Conservation (phyloP, 2,113 vertebrate species). For the Ictalurus furcatus region DNA sequence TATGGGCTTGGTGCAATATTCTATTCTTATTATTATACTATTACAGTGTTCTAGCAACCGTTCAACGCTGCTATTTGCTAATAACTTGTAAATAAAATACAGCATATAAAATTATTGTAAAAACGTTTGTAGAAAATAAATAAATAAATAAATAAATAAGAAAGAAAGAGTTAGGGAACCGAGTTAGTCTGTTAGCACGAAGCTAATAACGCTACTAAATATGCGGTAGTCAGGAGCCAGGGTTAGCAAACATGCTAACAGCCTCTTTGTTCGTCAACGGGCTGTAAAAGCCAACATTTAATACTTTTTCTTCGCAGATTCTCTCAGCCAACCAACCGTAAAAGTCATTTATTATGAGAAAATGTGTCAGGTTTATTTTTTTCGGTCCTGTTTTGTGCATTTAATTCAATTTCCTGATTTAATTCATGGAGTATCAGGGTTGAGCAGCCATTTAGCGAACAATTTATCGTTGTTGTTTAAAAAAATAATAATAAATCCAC, state of each 20-base stretch:
- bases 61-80: background rate
- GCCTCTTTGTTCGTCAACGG: conserved; percentile 43
- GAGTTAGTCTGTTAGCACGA: background rate
- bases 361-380: background rate
- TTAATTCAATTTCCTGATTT: background rate
- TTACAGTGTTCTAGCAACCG: background rate
- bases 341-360: background rate
- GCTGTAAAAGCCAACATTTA: background rate
- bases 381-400: background rate
- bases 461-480: background rate
- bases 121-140: background rate
- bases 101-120: background rate
- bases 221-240: background rate
- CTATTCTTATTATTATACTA: background rate
- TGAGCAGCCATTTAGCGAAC: background rate
- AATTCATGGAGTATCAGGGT: background rate
- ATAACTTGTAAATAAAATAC: background rate
- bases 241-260: conserved; percentile 23
- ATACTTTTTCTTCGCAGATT: background rate
- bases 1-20: background rate
- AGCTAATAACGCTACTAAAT: conserved; percentile 24
- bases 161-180: background rate
- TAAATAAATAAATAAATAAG: too few relatives aligned
- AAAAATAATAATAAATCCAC: too few relatives aligned
- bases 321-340: too few relatives aligned